Conservation (phyloP, 2,797 vertebrate genomes). For the Crotalus adamanteus region DNA sequence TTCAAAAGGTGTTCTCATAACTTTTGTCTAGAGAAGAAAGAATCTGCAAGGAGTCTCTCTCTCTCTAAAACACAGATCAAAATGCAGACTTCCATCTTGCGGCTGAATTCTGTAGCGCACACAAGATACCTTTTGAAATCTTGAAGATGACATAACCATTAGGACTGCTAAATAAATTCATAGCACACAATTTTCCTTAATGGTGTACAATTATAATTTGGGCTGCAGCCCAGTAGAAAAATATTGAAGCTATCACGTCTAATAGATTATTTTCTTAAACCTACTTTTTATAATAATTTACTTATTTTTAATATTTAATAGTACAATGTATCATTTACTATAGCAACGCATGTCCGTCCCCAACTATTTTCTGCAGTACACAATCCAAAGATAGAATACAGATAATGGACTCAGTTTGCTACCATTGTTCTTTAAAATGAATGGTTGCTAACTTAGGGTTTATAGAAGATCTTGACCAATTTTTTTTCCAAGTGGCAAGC, state of each 20-base stretch:
- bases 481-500: conserved; percentile 2
- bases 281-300: accelerated
- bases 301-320: neutral
- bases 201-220: neutral
- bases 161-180: neutral
- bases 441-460: neutral
- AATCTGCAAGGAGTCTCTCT: neutral
- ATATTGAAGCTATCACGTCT: neutral
- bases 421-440: neutral
- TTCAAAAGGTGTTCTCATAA: neutral
- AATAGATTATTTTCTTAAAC: neutral
- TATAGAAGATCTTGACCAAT: neutral
- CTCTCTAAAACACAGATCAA: neutral
- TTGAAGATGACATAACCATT: neutral
- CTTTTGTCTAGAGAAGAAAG: neutral
- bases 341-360: neutral
- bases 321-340: neutral
- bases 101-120: neutral
- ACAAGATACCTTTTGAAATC: neutral
- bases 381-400: neutral
- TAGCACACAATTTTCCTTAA: neutral
- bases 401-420: neutral
- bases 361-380: neutral
- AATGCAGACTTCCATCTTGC: neutral
- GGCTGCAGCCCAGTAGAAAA: neutral